Conservation (phyloP, 1,140 invertebrate genomes). For the Drosophila miranda region DNA sequence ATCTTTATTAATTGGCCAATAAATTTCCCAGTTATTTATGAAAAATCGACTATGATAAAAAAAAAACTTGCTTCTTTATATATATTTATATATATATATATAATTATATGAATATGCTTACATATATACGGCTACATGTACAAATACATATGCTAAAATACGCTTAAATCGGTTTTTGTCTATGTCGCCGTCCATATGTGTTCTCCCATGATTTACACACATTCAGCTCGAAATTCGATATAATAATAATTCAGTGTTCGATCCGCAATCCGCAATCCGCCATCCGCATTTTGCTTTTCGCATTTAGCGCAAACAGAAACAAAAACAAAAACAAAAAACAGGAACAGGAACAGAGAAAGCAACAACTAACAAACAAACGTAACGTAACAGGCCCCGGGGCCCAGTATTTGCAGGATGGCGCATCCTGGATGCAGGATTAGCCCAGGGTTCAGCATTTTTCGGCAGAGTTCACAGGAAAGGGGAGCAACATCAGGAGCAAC, state of each 20-base stretch:
- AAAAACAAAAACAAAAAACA: slow-evolving; percentile 13
- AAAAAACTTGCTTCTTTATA: slow-evolving; percentile 10
- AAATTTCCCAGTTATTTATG: slow-evolving; percentile 66
- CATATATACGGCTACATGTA: slow-evolving; percentile 40
- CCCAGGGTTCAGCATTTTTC: slow-evolving; percentile 40
- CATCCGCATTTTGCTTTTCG: slow-evolving; percentile 15
- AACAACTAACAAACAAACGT: slow-evolving; percentile 49
- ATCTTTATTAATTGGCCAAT: slow-evolving; percentile 77
- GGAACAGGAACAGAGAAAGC: background rate
- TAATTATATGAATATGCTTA: slow-evolving; percentile 13
- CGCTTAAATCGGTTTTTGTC: slow-evolving; percentile 45
- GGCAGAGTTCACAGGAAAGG: background rate
- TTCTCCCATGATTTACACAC: slow-evolving; percentile 69
- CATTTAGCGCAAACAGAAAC: slow-evolving; percentile 42
- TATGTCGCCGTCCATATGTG: slow-evolving; percentile 26
- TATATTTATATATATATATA: slow-evolving; percentile 12
- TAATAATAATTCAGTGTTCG: slow-evolving; percentile 44
- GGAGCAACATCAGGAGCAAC: slow-evolving; percentile 6
- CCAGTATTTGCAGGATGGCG: slow-evolving; percentile 53
- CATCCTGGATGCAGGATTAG: slow-evolving; percentile 46
- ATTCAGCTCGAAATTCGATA: slow-evolving; percentile 37
- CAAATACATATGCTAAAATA: slow-evolving; percentile 64
- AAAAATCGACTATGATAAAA: slow-evolving; percentile 65
- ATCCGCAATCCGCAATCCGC: slow-evolving; percentile 37
- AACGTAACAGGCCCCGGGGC: slow-evolving; percentile 35